A percentile compares a stretch with the other conserved stretches of the same genome.
phyloP scores from a whole-genome alignment of 2,888 invertebrate genomes.

The Ophraella communa region DNA sequence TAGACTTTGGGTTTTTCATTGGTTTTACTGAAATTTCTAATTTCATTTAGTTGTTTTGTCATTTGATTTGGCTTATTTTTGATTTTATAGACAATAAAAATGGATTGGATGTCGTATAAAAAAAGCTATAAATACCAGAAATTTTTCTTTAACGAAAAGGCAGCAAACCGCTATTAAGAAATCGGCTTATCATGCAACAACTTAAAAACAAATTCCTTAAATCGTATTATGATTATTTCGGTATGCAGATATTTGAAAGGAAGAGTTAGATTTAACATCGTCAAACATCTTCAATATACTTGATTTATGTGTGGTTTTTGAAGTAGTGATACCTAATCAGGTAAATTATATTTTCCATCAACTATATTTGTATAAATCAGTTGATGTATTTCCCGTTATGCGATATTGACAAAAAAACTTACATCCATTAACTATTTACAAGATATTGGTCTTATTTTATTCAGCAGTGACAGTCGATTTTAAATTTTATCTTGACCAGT shows the following conservation, averaged over 20 bases:
- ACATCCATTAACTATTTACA: no score
- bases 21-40: no score
- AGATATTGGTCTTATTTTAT: no score
- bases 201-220: neutral
- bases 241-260: neutral
- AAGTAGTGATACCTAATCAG: neutral
- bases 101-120: neutral
- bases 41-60: neutral
- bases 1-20: no score
- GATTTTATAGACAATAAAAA: neutral
- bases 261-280: neutral
- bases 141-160: neutral
- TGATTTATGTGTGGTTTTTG: neutral
- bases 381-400: no score
- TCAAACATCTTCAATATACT: neutral
- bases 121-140: neutral
- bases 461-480: no score
- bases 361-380: no score
- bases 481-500: no score
- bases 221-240: neutral
- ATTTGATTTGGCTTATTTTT: neutral
- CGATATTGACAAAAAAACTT: no score
- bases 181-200: conserved; percentile 2
- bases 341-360: neutral
- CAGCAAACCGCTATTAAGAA: neutral